Evolutionary conservation across 1,140 invertebrate genomes (phyloP), one percentile per base, ranked within the genome.

Genomic region (Drosophila prosaltans): DNA sequence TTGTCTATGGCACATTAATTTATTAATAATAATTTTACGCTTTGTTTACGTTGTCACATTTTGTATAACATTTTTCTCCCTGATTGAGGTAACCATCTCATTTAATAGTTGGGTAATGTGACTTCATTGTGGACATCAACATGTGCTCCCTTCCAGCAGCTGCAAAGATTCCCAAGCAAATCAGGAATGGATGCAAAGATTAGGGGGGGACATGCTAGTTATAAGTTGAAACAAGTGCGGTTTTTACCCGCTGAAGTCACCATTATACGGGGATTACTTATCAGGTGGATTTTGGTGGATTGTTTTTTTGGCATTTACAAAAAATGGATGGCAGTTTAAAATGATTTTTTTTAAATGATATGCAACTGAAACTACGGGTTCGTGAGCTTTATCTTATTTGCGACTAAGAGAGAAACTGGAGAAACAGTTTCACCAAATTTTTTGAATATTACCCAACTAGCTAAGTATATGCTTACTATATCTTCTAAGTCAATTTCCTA

Each of bases 11-110:
- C 45, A 69, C 55, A 63, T 66, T 62, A 73, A 80, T 89, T 91
- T 91, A 85, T 89, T 91, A 91, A 84, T 84, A 90, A 91, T 83
- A 91, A 91, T 91, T 91, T 91, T 77, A 91, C 84, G 89, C 84
- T 82, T 89, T 90, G 78, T 89, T 91, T 81, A 67, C 74, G 72
- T 79, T 84, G 85, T 90, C 74, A 80, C 78, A 71, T 81, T 81
- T 78, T 78, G 67, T 80, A 65, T 78, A 82, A 82, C 81, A 65
- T 75, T 76, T 76, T 76, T 62, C 54, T 68, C 21, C 30, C 55
- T 32, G 28, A 68, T 55, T 58, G 9, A 74, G 71, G 59, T 54
- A 60, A 51, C 69, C 63, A 30, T 43, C 30, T 11, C 28, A 40
- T 57, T 61, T 66, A 54, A 30, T 58, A 54, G 65, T 8, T 51